Conservation (phyloP, 2,888 invertebrate species). For the Helobdella robusta region DNA sequence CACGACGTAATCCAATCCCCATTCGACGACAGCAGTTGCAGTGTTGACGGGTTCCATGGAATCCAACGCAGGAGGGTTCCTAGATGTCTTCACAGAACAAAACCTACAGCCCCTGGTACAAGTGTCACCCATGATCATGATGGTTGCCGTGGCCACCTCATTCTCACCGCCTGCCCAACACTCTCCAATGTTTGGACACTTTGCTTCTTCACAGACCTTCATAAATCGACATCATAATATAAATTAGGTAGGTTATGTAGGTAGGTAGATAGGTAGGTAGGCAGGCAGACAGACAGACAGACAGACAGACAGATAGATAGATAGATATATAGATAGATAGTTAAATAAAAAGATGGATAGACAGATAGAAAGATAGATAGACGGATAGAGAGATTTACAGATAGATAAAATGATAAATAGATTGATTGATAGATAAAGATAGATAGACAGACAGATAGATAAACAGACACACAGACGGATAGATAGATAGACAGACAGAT, state of each 20-base stretch:
- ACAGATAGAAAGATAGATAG: no score
- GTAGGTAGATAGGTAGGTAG: no score
- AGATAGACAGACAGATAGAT: neutral
- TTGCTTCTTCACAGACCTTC: constrained; percentile 77
- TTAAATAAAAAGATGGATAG: no score
- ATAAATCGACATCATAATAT: no score
- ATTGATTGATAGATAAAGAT: neutral
- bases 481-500: no score
- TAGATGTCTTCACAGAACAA: constrained; percentile 93
- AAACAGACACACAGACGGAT: neutral
- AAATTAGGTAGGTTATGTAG: neutral
- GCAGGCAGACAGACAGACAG: no score
- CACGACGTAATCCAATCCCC: constrained; percentile 95
- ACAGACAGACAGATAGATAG: no score
- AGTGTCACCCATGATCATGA: constrained; percentile 98
- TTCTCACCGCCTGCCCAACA: constrained; percentile 68
- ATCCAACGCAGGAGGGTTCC: constrained; percentile 73
- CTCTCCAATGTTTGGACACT: constrained; percentile 95
- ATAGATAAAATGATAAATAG: neutral
- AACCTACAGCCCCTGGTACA: constrained; percentile 96
- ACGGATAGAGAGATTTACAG: neutral
- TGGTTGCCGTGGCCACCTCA: constrained; percentile 95
- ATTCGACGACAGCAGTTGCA: constrained; percentile 77
- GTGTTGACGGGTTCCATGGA: constrained; percentile 82
- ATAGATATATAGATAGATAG: no score